Evolutionary conservation across 2,113 vertebrate species (phyloP).

Genomic region (Urocynchramus pylzowi): DNA sequence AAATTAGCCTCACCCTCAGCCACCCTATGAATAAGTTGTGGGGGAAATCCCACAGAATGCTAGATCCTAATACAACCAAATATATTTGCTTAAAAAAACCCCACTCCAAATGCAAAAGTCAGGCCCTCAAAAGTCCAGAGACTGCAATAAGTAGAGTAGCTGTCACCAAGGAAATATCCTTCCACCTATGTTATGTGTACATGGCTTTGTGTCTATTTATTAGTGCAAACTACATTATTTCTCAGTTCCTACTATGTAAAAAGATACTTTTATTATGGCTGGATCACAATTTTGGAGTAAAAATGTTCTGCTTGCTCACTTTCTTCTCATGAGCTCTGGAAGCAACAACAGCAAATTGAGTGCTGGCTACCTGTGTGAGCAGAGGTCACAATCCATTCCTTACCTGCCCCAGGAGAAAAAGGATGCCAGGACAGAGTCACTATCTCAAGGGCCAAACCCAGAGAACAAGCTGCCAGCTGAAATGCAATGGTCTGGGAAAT

Average conservation of each 20-base stretch:
- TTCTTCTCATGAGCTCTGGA: background rate
- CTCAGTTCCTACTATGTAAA: background rate
- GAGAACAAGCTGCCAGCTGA: background rate
- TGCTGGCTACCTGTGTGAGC: background rate
- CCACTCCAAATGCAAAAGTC: background rate
- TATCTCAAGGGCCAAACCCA: background rate
- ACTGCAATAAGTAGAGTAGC: background rate
- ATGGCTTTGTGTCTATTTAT: background rate
- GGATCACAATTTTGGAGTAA: background rate
- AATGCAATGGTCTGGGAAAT: background rate
- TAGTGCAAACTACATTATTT: background rate
- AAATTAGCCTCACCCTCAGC: background rate
- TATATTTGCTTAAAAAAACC: background rate
- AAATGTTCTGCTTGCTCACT: background rate
- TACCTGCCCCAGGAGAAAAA: background rate
- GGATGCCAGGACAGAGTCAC: background rate
- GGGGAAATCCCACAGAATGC: background rate
- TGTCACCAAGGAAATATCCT: background rate
- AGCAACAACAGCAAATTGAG: background rate
- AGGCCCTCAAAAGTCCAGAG: background rate
- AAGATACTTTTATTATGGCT: background rate
- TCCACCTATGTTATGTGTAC: background rate
- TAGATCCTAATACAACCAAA: background rate
- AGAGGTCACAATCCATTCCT: background rate
- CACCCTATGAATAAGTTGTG: background rate